Conservation (phyloP, 2,888 invertebrate genomes). For the Plagodis dolabraria region DNA sequence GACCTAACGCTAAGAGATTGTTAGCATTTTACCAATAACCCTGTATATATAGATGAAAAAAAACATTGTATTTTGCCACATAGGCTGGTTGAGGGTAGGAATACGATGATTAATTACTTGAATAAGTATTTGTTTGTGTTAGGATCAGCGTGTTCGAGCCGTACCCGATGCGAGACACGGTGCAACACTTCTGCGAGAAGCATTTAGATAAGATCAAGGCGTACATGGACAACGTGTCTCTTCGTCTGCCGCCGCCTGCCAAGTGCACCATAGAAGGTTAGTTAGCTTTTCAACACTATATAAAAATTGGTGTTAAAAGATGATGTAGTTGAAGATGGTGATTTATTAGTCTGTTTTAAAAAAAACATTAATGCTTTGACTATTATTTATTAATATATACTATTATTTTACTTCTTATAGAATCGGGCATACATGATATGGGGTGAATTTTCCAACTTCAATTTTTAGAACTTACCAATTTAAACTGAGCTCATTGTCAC, state of each 20-base stretch:
- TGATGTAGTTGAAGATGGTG: not conserved
- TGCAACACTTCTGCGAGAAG: constrained; percentile 98
- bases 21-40: no score
- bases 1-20: no score
- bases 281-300: not conserved
- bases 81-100: not conserved
- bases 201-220: constrained; percentile 95
- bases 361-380: no score
- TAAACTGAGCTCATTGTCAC: no score
- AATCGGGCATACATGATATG: no score
- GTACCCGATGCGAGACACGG: constrained; percentile 95
- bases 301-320: not conserved
- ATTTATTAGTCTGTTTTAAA: no score
- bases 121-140: not conserved
- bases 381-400: no score
- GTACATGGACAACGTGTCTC: constrained; percentile 94
- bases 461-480: no score
- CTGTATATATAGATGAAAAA: no score
- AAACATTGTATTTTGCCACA: no score
- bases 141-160: constrained; percentile 95
- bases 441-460: no score
- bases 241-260: constrained; percentile 94
- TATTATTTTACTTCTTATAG: no score
- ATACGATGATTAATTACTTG: not conserved
- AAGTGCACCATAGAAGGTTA: constrained; percentile 96